Evolutionary conservation across 2,797 vertebrate species (phyloP), one percentile per base, ranked within the genome.

Genomic region (Onychomys arenicola): DNA sequence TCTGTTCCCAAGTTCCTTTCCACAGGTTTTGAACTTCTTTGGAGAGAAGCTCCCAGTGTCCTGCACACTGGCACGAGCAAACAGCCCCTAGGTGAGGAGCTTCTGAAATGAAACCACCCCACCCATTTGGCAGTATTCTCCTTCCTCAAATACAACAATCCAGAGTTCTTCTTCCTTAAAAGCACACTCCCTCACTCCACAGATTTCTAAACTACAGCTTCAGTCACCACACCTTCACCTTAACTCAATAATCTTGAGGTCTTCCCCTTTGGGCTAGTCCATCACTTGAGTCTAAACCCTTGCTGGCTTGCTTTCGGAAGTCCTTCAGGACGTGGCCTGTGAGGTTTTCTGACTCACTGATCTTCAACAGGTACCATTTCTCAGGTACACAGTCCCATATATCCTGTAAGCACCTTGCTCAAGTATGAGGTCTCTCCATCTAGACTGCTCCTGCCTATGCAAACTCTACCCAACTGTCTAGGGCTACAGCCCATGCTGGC

Each of bases 91-190:
- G 76, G 76, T 59, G 19, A 92, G 83, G n/a, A 83, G 43, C 85
- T 49, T 11, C 57, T 85, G 46, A 97, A 81, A 89, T 8, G 29
- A 84, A 77, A 55, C n/a, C 9, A 10, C 67, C 17, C 55, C n/a
- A 4, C 57, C 67, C 52, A 85, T 52, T 9, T 85, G 73, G 32
- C 75, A 63, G 11, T 13, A 14, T 67, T 55, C 61, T 52, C 77
- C 69, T 86, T 89, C 57, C 65, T 95, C 73, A 92, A 90, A 55
- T 84, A 16, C 2, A 43, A 43, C 13, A 92, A 75, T 17, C 78
- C 86, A 93, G 95, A 91, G 29, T 9, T 65, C 43, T 23, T 71
- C 16, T n/a, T 91, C 34, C 73, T 91, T 69, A 78, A 19, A 49
- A 76, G 73, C 43, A 87, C 32, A 59, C 40, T 59, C 80, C 46